Evolutionary conservation across 2,797 vertebrate species (phyloP), one percentile per base, ranked within the genome.

Genomic region (Alosa sapidissima): DNA sequence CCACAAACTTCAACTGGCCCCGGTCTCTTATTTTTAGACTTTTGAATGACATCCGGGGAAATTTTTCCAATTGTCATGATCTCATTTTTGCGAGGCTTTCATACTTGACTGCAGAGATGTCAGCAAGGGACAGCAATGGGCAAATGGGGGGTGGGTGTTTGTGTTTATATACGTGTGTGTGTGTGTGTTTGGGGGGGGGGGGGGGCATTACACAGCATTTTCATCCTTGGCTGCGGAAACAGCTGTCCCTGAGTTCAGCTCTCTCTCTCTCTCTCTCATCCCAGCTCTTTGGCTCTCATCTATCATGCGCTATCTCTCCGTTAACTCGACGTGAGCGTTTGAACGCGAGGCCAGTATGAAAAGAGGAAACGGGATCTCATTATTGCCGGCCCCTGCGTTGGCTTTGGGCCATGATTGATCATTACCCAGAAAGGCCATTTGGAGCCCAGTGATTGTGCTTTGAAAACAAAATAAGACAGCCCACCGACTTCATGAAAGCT

Each of bases 11-110:
- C 87, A 91, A 92, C 94, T 91, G 86, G 92, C 91, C 92, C 89
- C 89, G 84, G 84, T 89, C 47, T 89, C 84, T 88, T 91, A 88
- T 85, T 89, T 93, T 91, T 92, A 92, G 88, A 78, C 72, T 92
- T 91, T 93, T 95, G 94, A 95, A 92, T 95, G 94, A 94, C 94
- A 92, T 92, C 90, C 87, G 55, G 55, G 87, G 82, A 88, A 93
- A 95, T 95, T 92, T 93, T 93, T 95, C 84, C 90, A 93, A 95
- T 94, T 93, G 93, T 93, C 91, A 90, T 88, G 90, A 93, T 93
- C 90, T 93, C 87, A 92, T 94, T 94, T 94, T 90, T 90, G 51
- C 84, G 51, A 88, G 90, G 82, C 60, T 89, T 85, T 91, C 85
- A 85, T 88, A 84, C 87, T 85, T 83, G 33, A 83, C 78, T 82